A percentile compares a stretch with the other conserved stretches of the same genome.
These are phyloP conservation scores for Frankliniella fusca DNA, from an alignment of 2,888 invertebrate genomes.

Conservation along the genomic window DNA sequence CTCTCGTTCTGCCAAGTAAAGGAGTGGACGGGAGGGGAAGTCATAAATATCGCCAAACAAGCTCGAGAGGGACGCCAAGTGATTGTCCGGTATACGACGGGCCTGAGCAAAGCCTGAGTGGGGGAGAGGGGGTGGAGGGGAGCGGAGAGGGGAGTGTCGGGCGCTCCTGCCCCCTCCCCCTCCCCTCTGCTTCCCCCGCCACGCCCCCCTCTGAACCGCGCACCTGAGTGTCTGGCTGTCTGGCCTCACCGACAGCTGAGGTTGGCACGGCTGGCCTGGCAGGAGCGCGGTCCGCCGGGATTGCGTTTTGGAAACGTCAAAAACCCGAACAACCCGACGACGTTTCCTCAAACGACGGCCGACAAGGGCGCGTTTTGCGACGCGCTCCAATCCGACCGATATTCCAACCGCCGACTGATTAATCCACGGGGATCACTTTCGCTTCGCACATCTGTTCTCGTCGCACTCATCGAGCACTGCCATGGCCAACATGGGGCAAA, in stretches of 20 bases:
- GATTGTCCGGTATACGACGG: constrained; percentile 1
- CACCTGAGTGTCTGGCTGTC: background rate
- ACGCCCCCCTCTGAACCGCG: background rate
- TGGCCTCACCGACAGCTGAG: background rate
- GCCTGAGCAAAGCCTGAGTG: background rate
- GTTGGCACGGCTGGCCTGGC: too few relatives aligned
- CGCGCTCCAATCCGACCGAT: too few relatives aligned
- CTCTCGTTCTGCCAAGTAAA: constrained; percentile 5
- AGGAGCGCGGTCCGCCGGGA: too few relatives aligned
- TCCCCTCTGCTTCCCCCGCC: background rate
- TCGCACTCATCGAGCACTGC: too few relatives aligned
- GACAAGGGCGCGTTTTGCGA: too few relatives aligned
- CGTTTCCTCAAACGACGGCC: too few relatives aligned
- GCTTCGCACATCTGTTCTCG: too few relatives aligned
- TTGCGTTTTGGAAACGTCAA: too few relatives aligned
- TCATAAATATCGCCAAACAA: constrained; percentile 25
- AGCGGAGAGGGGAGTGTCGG: background rate
- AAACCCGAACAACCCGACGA: too few relatives aligned
- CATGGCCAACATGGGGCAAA: too few relatives aligned
- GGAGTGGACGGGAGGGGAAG: constrained; percentile 8
- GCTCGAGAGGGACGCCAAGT: constrained; percentile 15
- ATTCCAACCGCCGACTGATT: too few relatives aligned
- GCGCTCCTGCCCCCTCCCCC: background rate
- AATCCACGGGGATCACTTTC: too few relatives aligned
- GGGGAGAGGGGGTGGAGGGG: background rate